Evolutionary conservation across 2,888 invertebrate genomes (phyloP).

Genomic region (Amiota minor): DNA sequence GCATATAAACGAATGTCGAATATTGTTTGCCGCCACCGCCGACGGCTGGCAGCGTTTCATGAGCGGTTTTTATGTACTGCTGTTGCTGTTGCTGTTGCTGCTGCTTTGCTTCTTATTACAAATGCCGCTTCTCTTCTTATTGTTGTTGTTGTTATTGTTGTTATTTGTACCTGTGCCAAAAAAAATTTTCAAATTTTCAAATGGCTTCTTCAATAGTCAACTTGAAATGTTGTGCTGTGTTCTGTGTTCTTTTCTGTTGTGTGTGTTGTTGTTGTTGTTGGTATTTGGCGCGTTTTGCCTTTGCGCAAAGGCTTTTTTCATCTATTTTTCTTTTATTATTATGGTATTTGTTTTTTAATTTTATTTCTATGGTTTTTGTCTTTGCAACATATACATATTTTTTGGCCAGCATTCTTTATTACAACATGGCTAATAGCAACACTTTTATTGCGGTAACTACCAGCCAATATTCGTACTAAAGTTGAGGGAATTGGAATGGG

Average conservation of each 20-base stretch:
- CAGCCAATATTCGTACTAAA: slow-evolving; percentile 7
- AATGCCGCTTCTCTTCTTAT: slow-evolving; percentile 34
- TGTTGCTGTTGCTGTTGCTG: slow-evolving; percentile 34
- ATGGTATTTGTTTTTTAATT: slow-evolving; percentile 45
- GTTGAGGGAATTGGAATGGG: neutral
- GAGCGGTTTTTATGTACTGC: neutral
- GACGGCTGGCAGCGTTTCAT: slow-evolving; percentile 2
- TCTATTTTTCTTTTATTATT: slow-evolving; percentile 40
- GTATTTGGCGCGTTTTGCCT: slow-evolving; percentile 39
- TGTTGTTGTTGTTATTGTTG: slow-evolving; percentile 29
- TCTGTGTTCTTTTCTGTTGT: slow-evolving; percentile 29
- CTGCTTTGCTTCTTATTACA: slow-evolving; percentile 61
- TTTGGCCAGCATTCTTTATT: slow-evolving; percentile 5
- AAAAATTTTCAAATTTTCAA: slow-evolving; percentile 69
- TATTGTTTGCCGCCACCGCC: neutral
- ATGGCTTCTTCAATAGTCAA: slow-evolving; percentile 65
- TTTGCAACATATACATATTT: neutral
- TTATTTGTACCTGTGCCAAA: slow-evolving; percentile 69
- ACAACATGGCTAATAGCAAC: slow-evolving; percentile 18
- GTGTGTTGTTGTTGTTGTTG: slow-evolving; percentile 46
- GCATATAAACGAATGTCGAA: neutral
- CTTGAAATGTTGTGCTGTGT: slow-evolving; percentile 51
- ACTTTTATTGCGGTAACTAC: slow-evolving; percentile 9
- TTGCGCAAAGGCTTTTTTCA: slow-evolving; percentile 5
- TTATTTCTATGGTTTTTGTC: neutral